Conservation (phyloP, 2,113 vertebrate genomes). For the Irena cyanogastra region DNA sequence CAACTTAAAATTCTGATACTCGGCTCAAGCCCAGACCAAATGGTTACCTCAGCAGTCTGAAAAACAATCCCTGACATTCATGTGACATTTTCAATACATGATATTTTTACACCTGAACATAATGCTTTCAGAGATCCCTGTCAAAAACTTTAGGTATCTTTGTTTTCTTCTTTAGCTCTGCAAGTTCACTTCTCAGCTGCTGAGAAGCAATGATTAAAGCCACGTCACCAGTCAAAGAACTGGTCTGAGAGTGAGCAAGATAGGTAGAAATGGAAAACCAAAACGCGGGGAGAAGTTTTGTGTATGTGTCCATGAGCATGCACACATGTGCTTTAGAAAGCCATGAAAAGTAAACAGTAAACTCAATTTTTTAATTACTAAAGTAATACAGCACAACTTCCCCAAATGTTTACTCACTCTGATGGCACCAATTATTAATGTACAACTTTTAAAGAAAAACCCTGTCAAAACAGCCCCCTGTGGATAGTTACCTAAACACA, state of each 20-base stretch:
- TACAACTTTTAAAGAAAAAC: neutral
- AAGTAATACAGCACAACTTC: neutral
- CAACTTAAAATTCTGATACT: neutral
- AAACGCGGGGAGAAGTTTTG: neutral
- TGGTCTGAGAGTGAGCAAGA: neutral
- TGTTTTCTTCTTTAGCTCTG: neutral
- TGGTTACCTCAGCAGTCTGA: neutral
- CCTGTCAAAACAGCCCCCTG: neutral
- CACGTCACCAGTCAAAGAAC: neutral
- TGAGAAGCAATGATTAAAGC: neutral
- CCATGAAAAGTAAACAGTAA: neutral
- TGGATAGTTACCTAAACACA: neutral
- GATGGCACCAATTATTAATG: neutral
- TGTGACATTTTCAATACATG: neutral
- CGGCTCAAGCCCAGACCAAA: neutral
- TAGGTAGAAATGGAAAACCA: neutral
- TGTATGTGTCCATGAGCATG: fast-evolving
- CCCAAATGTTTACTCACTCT: neutral
- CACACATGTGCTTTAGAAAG: neutral
- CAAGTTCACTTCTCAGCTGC: neutral
- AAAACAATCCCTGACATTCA: neutral
- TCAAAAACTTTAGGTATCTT: neutral
- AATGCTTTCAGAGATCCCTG: neutral
- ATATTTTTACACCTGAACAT: neutral
- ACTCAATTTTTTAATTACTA: neutral